These are phyloP conservation scores for Anomalospiza imberbis DNA, from an alignment of 2,797 vertebrate species.

Conservation along the genomic window DNA sequence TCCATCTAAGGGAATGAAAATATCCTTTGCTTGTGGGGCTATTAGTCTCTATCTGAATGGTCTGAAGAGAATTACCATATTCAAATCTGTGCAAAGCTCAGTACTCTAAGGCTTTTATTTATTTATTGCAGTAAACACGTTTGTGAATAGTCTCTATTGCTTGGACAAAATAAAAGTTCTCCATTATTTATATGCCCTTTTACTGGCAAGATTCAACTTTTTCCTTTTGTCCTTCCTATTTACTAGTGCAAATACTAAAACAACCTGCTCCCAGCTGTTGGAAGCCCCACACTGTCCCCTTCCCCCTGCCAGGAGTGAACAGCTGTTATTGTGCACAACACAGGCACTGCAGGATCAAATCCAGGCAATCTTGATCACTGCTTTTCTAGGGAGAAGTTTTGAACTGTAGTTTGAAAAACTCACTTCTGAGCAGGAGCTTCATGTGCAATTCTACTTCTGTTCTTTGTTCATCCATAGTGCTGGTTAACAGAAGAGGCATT, in stretches of 20 bases:
- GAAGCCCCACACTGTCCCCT: neutral
- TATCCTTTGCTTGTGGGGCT: neutral
- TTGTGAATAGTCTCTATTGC: neutral
- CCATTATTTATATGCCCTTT: neutral
- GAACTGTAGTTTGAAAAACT: neutral
- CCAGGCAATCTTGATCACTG: neutral
- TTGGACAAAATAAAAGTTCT: neutral
- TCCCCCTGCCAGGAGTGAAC: neutral
- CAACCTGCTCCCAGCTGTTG: slow-evolving; percentile 6
- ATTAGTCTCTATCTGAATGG: neutral
- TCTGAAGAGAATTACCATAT: neutral
- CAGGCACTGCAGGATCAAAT: neutral
- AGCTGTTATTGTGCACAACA: neutral
- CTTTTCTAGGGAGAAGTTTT: neutral
- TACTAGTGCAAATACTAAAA: neutral
- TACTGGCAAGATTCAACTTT: neutral
- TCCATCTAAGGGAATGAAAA: neutral
- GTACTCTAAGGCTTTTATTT: neutral
- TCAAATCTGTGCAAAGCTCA: neutral
- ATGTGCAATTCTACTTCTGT: neutral
- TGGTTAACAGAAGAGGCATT: neutral
- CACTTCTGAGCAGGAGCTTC: neutral
- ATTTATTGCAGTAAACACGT: neutral
- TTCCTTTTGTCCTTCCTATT: slow-evolving; percentile 21
- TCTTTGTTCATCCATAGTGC: neutral